Evolutionary conservation across 2,797 vertebrate genomes (phyloP), one percentile per base, ranked within the genome.

Genomic region (Sebastes miniatus): DNA sequence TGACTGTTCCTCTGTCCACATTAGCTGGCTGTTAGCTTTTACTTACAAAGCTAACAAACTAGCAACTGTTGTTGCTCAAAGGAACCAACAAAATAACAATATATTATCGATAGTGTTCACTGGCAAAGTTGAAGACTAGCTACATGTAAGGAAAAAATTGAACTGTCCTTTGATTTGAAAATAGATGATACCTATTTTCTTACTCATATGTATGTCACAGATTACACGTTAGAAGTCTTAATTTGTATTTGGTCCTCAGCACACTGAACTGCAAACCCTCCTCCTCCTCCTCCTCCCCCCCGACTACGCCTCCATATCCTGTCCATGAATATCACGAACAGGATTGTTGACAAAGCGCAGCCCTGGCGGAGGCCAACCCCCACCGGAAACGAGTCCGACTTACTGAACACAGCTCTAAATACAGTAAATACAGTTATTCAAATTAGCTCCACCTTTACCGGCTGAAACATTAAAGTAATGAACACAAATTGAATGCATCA

Each of bases 131-230:
- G 2, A 36, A 63, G 20, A 36, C 32, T 3, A 47, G 13, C 39
- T 25, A 3, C 24, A 25, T 14, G 16, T 59, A 18, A 29, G 36
- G 36, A 14, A 8, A 0, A 59, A 47, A 47, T 16, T 52, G 20
- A 52, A 20, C 50, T 9, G 18, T 52, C 20, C 50, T 52, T 52
- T 52, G 50, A 52, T 20, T 20, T 20, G 20, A 52, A 52, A 52
- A 52, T 8, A 52, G 7, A 52, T 20, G 20, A 39, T 39, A 39
- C 36, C 36, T 39, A 39, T 39, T 39, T 20, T 52, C 18, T 52
- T 0, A 0, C 50, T n/a, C 50, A 20, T 52, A 18, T 52, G 50
- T 52, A 52, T n/a, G 18, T 52, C 50, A 9, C 20, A n/a, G 20
- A 52, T 52, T 52, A 52, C 7, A 52, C 4, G 8, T 52, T 52